These are phyloP conservation scores for Reticulitermes speratus DNA, from an alignment of 1,140 invertebrate species.

Conservation along the genomic window DNA sequence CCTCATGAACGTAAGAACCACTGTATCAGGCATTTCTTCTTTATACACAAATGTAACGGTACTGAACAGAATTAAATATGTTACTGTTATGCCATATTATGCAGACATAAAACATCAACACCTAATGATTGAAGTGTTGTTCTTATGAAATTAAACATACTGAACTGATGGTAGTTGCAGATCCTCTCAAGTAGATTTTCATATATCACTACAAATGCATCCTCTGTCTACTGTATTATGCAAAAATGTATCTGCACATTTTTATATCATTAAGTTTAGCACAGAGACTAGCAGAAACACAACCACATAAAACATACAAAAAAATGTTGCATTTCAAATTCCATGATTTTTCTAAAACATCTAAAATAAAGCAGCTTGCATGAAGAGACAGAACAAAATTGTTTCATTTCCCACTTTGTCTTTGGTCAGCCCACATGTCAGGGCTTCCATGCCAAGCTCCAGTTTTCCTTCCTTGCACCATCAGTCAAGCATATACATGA, in stretches of 20 bases:
- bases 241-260: not conserved
- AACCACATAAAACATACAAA: not conserved
- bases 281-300: not conserved
- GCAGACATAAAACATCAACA: not conserved
- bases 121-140: not conserved
- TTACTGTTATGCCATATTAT: not conserved
- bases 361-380: not conserved
- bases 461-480: not conserved
- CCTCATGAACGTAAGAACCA: no score
- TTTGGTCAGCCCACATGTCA: not conserved
- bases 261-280: not conserved
- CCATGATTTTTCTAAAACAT: not conserved
- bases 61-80: no score
- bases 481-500: not conserved
- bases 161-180: no score
- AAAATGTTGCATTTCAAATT: not conserved
- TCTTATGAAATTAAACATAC: not conserved
- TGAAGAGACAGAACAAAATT: constrained; percentile 6
- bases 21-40: no score
- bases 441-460: not conserved
- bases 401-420: constrained; percentile 15
- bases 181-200: no score
- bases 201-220: no score
- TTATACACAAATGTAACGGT: no score
- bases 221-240: no score